Evolutionary conservation across 2,113 vertebrate genomes (phyloP).

Genomic region (Mionectes macconnelli): DNA sequence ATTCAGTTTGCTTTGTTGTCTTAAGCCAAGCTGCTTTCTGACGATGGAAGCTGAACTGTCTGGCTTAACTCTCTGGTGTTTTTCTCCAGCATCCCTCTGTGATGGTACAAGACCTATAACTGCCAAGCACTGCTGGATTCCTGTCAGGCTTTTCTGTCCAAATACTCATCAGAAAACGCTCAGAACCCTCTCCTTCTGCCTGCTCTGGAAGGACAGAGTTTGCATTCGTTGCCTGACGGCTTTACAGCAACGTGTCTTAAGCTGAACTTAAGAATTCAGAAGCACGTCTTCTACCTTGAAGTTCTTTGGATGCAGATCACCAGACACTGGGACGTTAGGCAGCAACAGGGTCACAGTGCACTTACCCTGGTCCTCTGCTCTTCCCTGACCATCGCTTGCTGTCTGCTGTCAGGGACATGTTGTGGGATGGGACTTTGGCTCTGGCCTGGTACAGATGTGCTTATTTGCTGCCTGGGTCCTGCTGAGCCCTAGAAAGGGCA

Average conservation of each 20-base stretch:
- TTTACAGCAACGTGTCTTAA: not conserved
- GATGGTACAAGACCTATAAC: not conserved
- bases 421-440: not conserved
- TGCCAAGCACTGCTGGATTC: not conserved
- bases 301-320: not conserved
- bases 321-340: not conserved
- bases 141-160: not conserved
- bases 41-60: not conserved
- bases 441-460: fast-evolving
- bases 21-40: not conserved
- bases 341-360: not conserved
- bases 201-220: not conserved
- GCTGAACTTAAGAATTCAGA: not conserved
- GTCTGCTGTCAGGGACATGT: not conserved
- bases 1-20: not conserved
- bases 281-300: not conserved
- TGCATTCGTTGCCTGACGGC: not conserved
- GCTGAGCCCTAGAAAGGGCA: not conserved
- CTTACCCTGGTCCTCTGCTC: not conserved
- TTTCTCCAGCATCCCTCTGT: fast-evolving
- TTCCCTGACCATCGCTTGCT: not conserved
- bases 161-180: not conserved
- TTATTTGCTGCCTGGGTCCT: not conserved
- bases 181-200: not conserved
- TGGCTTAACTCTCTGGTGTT: not conserved